Base-by-base conservation (phyloP, 2,113 vertebrate species). In the Fukomys damarensis region DNA sequence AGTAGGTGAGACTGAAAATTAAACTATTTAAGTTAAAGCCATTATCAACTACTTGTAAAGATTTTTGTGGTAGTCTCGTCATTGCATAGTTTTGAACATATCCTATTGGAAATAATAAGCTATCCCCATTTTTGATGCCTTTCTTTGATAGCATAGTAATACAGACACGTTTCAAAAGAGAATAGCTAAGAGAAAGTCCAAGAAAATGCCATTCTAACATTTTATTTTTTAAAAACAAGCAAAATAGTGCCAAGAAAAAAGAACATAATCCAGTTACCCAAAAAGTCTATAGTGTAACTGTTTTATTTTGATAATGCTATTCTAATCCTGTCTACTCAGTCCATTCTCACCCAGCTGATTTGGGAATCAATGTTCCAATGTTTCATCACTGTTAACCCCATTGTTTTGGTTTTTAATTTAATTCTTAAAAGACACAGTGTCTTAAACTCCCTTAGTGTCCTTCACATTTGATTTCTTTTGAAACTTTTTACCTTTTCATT, bases 241-340 rank as follows among this genome's bases (percentile, higher is more conserved):
- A 93, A 63, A 97, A 86, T 76, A 85, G 38, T 87, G 24, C 38
- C 52, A 92, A 77, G 20, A 46, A 68, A 94, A 84, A 92, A 56
- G 1, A 96, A 52, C 82, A 68, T 68, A 56, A 68, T 80, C 0
- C 52, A 91, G 91, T 30, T 82, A 70, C 70, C 8, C 4, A 0
- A 30, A 93, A 92, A 74, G 16, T 77, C 43, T 92, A 89, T 26
- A 46, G 17, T 49, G 89, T 88, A 96, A 89, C 52, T 82, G 3
- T 85, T 85, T 65, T 35, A 43, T 38, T 97, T 96, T 72, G 30
- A 88, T 92, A 93, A 89, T 90, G 24, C 24, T 95, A 38, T 89
- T 92, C 41, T 84, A 90, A 82, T 30, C 13, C 46, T 95, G 32
- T 81, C 49, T 93, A 20, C 58, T 96, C 1, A 52, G 35, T 89